Evolutionary conservation across 1,140 invertebrate genomes (phyloP), one percentile per base, ranked within the genome.

Genomic region (Orius insidiosus): DNA sequence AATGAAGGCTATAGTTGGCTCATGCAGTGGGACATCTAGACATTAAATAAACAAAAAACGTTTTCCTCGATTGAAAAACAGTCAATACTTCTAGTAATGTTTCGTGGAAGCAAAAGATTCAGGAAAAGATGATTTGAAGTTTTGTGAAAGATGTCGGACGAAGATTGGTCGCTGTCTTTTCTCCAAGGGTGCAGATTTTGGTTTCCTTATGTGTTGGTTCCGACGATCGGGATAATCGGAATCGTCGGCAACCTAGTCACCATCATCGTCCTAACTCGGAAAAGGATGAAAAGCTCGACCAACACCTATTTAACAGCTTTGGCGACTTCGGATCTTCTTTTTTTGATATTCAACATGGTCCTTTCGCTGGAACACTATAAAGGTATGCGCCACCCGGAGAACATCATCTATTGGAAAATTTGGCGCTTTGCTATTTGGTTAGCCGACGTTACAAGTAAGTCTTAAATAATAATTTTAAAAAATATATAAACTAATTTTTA

Each of bases 281-380:
- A 76, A 54, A 68, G 72, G 32, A 82, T 83, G 79, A 62, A 76
- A 48, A 75, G 72, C 49, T 79, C 78, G 31, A 83, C 79, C 35
- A 80, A 82, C 60, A 65, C 70, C 53, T 82, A 82, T 60, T 62
- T 83, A 53, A 76, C 74, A 47, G 78, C 78, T 0, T 56, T 82
- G 51, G 77, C 79, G 16, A 68, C 76, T 33, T 75, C 77, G 15
- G 79, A 83, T 55, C 64, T 80, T 43, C 63, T 78, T 18, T 78
- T 79, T 58, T 64, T 82, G 41, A 60, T 77, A 24, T 71, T 76
- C 54, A 69, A 71, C 48, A 69, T 82, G 53, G 61, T 74, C 18
- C 60, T 82, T 16, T 77, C 75, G 0, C 59, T 78, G 31, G 53
- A 66, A 50, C 74, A 78, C 55, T 76, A 77, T 53, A 54, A 60